phyloP scores from a whole-genome alignment of 2,113 vertebrate genomes.

The Fregetta grallaria region DNA sequence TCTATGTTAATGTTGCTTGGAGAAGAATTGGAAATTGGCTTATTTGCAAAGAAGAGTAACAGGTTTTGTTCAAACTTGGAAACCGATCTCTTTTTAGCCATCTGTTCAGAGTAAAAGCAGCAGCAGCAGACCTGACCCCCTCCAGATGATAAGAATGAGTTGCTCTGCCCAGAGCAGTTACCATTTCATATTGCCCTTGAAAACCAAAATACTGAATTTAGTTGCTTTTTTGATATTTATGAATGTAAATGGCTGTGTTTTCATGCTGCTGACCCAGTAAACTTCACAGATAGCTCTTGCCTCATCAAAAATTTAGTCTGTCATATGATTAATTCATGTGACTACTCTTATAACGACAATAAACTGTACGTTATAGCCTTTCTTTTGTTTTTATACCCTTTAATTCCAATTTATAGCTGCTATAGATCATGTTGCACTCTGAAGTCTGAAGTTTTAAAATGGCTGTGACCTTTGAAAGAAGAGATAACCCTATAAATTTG shows the following conservation, averaged over 20 bases:
- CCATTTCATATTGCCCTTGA: background rate
- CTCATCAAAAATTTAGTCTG: background rate
- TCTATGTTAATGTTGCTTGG: background rate
- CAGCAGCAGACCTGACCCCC: background rate
- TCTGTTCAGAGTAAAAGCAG: constrained; percentile 10
- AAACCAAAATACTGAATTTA: background rate
- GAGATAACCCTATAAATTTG: constrained; percentile 24
- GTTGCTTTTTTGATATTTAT: background rate
- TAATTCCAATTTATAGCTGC: constrained; percentile 7
- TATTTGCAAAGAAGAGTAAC: background rate
- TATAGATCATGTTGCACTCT: constrained; percentile 27
- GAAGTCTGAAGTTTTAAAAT: constrained; percentile 45
- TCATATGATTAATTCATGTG: background rate
- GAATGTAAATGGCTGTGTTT: background rate
- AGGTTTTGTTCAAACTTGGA: background rate
- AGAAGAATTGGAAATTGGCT: background rate
- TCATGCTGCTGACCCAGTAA: background rate
- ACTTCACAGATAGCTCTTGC: background rate
- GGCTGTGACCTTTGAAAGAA: constrained; percentile 61
- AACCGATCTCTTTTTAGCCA: background rate
- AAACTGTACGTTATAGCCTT: background rate
- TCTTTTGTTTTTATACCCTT: constrained; percentile 17
- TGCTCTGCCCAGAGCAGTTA: background rate
- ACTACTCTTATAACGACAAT: background rate
- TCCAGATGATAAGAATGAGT: background rate